A percentile compares a stretch with the other conserved stretches of the same genome.
Evolutionary conservation across 2,113 vertebrate species (phyloP).

Genomic region (Stegostoma tigrinum): DNA sequence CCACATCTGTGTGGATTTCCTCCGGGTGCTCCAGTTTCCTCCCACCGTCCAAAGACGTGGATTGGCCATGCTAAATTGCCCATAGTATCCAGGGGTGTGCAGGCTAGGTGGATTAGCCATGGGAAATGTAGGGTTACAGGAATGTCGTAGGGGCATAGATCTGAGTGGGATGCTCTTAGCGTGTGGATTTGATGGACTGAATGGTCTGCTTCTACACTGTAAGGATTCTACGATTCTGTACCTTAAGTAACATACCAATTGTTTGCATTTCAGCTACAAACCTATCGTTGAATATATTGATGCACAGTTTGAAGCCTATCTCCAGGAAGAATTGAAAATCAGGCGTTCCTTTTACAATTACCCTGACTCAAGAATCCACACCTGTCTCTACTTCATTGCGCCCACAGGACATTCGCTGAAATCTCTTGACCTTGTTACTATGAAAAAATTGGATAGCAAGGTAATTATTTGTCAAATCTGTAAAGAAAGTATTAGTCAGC

Average conservation of each 20-base stretch:
- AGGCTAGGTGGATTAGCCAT: too few relatives aligned
- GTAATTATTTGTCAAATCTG: constrained; percentile 46
- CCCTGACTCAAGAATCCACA: constrained; percentile 64
- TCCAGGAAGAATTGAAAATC: constrained; percentile 74
- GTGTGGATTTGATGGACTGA: too few relatives aligned
- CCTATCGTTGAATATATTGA: constrained; percentile 73
- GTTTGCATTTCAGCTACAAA: constrained; percentile 57
- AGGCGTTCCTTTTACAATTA: constrained; percentile 69
- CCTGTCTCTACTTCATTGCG: constrained; percentile 70
- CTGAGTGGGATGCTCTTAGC: too few relatives aligned
- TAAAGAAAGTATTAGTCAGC: not conserved
- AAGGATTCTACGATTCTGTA: too few relatives aligned
- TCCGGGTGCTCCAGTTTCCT: too few relatives aligned
- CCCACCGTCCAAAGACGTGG: too few relatives aligned
- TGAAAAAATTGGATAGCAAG: constrained; percentile 77
- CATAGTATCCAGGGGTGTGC: too few relatives aligned
- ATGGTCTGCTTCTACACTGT: too few relatives aligned
- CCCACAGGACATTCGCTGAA: constrained; percentile 69
- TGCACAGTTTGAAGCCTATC: constrained; percentile 68
- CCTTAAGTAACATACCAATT: not conserved
- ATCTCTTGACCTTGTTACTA: constrained; percentile 70
- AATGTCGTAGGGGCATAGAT: too few relatives aligned
- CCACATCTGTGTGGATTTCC: too few relatives aligned
- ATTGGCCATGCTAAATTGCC: too few relatives aligned
- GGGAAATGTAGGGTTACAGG: too few relatives aligned